phyloP scores from a whole-genome alignment of 2,113 vertebrate genomes.

The Erinaceus europaeus region DNA sequence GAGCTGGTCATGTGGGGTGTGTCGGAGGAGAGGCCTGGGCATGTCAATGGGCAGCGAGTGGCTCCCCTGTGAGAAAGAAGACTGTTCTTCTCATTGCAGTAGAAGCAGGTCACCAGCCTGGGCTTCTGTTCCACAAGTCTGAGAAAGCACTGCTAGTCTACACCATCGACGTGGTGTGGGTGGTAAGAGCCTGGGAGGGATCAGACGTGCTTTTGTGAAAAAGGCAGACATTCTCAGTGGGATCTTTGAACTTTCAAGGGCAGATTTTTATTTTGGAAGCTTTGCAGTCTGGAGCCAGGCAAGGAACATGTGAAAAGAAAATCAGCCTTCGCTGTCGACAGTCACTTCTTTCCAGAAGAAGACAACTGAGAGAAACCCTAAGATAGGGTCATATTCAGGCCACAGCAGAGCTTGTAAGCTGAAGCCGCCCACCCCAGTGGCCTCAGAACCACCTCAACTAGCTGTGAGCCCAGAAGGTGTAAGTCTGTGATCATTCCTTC shows the following conservation, averaged over 20 bases:
- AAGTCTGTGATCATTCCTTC: neutral
- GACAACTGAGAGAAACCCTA: neutral
- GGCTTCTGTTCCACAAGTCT: neutral
- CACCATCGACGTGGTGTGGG: neutral
- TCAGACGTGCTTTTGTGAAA: neutral
- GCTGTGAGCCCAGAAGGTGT: neutral
- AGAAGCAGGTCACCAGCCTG: neutral
- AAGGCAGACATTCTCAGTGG: neutral
- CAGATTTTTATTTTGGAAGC: slow-evolving; percentile 16
- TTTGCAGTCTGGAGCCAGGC: neutral
- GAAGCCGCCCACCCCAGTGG: neutral
- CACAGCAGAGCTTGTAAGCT: neutral
- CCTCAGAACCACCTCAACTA: neutral
- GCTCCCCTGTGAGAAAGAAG: neutral
- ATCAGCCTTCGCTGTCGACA: neutral
- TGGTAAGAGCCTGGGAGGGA: neutral
- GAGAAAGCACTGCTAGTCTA: neutral
- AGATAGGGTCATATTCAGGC: neutral
- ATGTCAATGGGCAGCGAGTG: neutral
- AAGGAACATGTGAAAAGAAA: neutral
- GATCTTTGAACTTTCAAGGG: slow-evolving; percentile 12
- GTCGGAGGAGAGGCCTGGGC: neutral
- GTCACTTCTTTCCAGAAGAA: slow-evolving; percentile 34
- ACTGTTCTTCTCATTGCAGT: neutral
- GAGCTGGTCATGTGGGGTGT: neutral